A percentile compares a stretch with the other conserved stretches of the same genome.
Conservation (phyloP, 2,888 invertebrate species). For the Himalopsyche kuldschensis region DNA sequence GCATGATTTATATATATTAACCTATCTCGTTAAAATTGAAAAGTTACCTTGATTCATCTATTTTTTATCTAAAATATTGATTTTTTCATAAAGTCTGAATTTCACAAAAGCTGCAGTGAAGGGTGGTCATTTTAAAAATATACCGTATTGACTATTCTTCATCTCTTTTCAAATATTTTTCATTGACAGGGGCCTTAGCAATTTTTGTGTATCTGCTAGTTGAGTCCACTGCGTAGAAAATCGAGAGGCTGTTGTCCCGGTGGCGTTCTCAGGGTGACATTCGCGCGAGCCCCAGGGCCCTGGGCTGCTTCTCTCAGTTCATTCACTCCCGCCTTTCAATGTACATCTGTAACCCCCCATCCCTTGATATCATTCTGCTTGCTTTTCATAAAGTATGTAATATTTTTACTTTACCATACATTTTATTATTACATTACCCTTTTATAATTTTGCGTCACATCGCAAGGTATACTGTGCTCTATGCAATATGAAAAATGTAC, state of each 20-base stretch:
- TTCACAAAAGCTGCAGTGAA: no score
- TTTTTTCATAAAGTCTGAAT: no score
- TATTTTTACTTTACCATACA: neutral
- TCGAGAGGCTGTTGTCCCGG: neutral
- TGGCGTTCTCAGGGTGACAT: slow-evolving; percentile 11
- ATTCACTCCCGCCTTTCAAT: neutral
- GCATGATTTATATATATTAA: no score
- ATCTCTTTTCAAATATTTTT: neutral
- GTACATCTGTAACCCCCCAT: neutral
- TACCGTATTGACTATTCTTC: neutral
- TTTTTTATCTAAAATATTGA: no score
- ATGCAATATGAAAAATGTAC: no score
- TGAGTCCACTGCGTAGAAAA: neutral
- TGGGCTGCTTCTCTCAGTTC: slow-evolving; percentile 1
- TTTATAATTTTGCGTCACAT: no score
- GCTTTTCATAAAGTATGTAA: neutral
- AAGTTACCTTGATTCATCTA: no score
- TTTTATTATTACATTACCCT: no score
- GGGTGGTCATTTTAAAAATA: no score
- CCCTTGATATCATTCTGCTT: neutral
- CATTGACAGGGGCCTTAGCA: neutral
- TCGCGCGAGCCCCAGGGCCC: slow-evolving; percentile 6
- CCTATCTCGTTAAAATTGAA: no score
- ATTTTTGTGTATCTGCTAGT: neutral
- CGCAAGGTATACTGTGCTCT: no score